phyloP scores from a whole-genome alignment of 1,140 invertebrate genomes.

The Battus philenor region DNA sequence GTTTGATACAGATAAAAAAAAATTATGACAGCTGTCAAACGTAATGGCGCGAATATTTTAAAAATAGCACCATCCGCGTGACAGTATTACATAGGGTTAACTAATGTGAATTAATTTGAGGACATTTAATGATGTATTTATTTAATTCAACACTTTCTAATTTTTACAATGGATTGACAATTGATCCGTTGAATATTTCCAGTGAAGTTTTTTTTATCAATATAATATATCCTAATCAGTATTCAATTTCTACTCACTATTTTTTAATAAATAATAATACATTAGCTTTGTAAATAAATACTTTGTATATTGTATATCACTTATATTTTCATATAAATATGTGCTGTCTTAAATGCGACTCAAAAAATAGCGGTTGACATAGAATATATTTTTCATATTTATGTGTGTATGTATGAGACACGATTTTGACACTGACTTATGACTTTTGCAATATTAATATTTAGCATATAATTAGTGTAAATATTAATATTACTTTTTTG shows the following conservation, averaged over 20 bases:
- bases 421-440: conserved; percentile 58
- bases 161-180: neutral
- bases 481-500: conserved; percentile 34
- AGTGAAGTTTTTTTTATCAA: neutral
- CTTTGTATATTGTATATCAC: conserved; percentile 45
- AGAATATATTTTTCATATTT: conserved; percentile 66
- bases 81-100: conserved; percentile 38
- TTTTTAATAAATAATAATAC: conserved; percentile 26
- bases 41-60: conserved; percentile 14
- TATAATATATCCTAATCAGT: conserved; percentile 38
- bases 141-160: conserved; percentile 38
- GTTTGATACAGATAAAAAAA: conserved; percentile 6
- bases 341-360: conserved; percentile 43
- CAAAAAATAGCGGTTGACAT: conserved; percentile 37
- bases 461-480: conserved; percentile 36
- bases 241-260: conserved; percentile 47
- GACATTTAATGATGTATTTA: conserved; percentile 21
- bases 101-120: conserved; percentile 28
- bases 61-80: conserved; percentile 23
- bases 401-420: conserved; percentile 31
- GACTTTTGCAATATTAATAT: conserved; percentile 60
- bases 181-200: neutral
- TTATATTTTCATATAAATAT: conserved; percentile 66
- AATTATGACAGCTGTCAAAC: neutral
- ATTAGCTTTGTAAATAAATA: conserved; percentile 52